phyloP scores from a whole-genome alignment of 1,140 invertebrate species.

The Sycophaga agraensis region DNA sequence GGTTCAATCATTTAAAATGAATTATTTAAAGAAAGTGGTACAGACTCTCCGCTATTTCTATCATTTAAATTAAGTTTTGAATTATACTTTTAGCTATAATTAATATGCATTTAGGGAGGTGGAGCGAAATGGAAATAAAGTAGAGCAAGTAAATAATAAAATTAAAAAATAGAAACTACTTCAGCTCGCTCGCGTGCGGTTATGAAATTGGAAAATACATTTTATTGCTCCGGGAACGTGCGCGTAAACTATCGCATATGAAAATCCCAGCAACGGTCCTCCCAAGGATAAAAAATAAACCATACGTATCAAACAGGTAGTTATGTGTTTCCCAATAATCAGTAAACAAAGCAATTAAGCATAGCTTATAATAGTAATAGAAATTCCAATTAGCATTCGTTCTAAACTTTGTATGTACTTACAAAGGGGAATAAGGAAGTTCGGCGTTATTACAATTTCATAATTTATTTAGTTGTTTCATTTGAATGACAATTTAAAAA shows the following conservation, averaged over 20 bases:
- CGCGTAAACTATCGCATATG: not conserved
- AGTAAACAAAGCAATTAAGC: too few relatives aligned
- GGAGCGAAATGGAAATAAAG: not conserved
- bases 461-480: too few relatives aligned
- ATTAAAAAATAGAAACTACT: not conserved
- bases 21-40: too few relatives aligned
- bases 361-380: too few relatives aligned
- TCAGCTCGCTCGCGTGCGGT: not conserved
- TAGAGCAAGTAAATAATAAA: not conserved
- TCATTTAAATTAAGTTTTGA: not conserved
- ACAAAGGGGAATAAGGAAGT: too few relatives aligned
- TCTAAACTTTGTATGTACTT: too few relatives aligned
- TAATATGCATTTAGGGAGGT: not conserved
- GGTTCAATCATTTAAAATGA: too few relatives aligned
- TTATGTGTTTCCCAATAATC: too few relatives aligned
- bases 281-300: not conserved
- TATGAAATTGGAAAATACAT: not conserved
- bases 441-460: too few relatives aligned
- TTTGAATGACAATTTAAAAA: too few relatives aligned
- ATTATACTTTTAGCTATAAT: not conserved
- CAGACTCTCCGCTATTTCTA: not conserved
- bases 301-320: too few relatives aligned
- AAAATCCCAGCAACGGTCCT: not conserved
- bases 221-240: not conserved
- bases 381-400: too few relatives aligned